Base-by-base conservation (phyloP, 2,113 vertebrate genomes). In the Notiomystis cincta region DNA sequence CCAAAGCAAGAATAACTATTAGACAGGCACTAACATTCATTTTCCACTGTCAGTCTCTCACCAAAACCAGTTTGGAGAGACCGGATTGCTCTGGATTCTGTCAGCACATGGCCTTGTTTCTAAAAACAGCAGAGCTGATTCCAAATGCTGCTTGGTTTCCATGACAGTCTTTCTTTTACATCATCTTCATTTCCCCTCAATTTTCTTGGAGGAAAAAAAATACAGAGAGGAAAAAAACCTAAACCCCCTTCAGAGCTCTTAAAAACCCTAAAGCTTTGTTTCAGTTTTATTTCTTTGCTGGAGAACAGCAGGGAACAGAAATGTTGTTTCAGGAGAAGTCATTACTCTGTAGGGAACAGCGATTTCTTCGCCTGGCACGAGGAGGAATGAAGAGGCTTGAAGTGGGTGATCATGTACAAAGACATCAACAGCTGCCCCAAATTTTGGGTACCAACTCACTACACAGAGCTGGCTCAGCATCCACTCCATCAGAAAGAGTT, bases 71-170 rank as follows among this genome's bases (percentile, higher is more conserved):
- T 44, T 11, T 60, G 90, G 65, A 87, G 53, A 73, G 40, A 93
- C 51, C 90, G 93, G 87, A 90, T 81, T 93, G 92, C 87, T 94
- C 75, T 15, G 61, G 81, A 54, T 87, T 48, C 69, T 51, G 76
- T 25, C 56, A 78, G 81, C 89, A 62, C 82, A 71, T 3, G 28
- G 76, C 47, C 72, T 53, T 66, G 69, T 91, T 95, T 83, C 91
- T 92, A 93, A 82, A 93, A 91, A 48, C 10, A 27, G 83, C 44
- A 80, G 67, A 82, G 69, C 69, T 27, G 40, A 42, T 53, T 60
- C 66, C 22, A 81, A 94, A 72, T 28, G 88, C 73, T 72, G 21
- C 45, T 27, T 84, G 77, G 83, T 96, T 91, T 69, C 95, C 86
- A 90, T 87, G 86, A 83, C 91, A 93, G 56, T 62, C 89, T 38